Conservation (phyloP, 2,888 invertebrate genomes). For the Eilema caniola region DNA sequence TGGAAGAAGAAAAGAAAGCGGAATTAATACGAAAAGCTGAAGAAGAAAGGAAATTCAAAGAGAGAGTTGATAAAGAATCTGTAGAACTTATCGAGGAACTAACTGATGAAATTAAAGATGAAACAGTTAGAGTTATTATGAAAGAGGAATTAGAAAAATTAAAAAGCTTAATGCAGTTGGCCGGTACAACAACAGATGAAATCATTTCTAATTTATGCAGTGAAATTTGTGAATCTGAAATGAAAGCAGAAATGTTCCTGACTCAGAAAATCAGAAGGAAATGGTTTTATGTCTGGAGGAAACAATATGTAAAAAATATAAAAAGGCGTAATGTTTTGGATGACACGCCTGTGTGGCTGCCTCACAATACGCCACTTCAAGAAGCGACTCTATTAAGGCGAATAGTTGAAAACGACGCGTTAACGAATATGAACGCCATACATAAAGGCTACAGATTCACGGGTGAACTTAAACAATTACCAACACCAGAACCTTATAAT, state of each 20-base stretch:
- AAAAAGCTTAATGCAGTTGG: conserved; percentile 62
- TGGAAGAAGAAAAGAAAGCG: conserved; percentile 71
- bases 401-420: conserved; percentile 65
- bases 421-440: conserved; percentile 76
- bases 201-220: conserved; percentile 66
- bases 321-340: conserved; percentile 74
- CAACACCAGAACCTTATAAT: conserved; percentile 71
- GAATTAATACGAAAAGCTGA: conserved; percentile 71
- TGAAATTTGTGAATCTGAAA: conserved; percentile 72
- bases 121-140: conserved; percentile 62
- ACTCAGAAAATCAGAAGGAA: conserved; percentile 72
- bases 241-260: conserved; percentile 73
- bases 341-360: conserved; percentile 81
- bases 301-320: conserved; percentile 67
- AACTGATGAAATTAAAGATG: conserved; percentile 64
- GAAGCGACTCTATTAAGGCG: conserved; percentile 70
- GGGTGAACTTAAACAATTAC: conserved; percentile 68
- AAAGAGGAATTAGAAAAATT: conserved; percentile 70
- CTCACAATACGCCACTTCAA: conserved; percentile 70
- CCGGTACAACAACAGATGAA: conserved; percentile 65
- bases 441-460: conserved; percentile 77
- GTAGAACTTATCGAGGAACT: conserved; percentile 68
- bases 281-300: conserved; percentile 77
- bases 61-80: conserved; percentile 75
- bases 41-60: conserved; percentile 66